Evolutionary conservation across 2,797 vertebrate species (phyloP), one percentile per base, ranked within the genome.

Genomic region (Poeciliopsis presidionis): DNA sequence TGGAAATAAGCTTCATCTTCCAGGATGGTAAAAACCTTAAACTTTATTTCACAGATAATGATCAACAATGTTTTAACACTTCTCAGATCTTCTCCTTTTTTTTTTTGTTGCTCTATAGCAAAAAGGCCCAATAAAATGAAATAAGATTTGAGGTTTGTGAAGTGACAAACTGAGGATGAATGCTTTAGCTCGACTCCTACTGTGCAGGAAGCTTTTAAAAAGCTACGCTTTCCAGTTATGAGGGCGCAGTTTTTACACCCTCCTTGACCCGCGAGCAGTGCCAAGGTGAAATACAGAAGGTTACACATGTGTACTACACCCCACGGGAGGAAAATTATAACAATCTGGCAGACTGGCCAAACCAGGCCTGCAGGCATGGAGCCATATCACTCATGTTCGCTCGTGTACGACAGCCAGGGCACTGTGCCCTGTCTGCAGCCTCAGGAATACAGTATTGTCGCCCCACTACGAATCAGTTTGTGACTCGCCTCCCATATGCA

Each of bases 281-380:
- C n/a, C 55, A 80, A 89, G 84, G 90, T 90, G 87, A 91, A 80
- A 79, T 30, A 71, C 53, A 71, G 77, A 82, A 88, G 74, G 89
- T 89, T 78, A 80, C 18, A 2, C n/a, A 65, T 84, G 76, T 61
- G 69, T 7, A 80, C 77, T 70, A 43, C 74, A 73, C 87, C 76
- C 83, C 82, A 79, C 79, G 71, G 84, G 84, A 82, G 72, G 82
- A 81, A 90, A 92, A 92, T 89, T 81, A 91, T 86, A 89, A 87
- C 88, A 87, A 88, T 90, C 90, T 87, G 88, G 77, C 85, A 83
- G 84, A 92, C 83, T 85, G 90, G 90, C 87, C 86, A 89, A 86
- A 81, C 72, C 73, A 9, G 75, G 79, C 89, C 87, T 76, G 81
- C 65, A 89, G 89, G 89, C 87, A 88, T 39, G 7, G 49, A 75